A percentile compares a stretch with the other conserved stretches of the same genome.
Evolutionary conservation across 1,140 invertebrate species (phyloP).

Genomic region (Cataglyphis hispanica): DNA sequence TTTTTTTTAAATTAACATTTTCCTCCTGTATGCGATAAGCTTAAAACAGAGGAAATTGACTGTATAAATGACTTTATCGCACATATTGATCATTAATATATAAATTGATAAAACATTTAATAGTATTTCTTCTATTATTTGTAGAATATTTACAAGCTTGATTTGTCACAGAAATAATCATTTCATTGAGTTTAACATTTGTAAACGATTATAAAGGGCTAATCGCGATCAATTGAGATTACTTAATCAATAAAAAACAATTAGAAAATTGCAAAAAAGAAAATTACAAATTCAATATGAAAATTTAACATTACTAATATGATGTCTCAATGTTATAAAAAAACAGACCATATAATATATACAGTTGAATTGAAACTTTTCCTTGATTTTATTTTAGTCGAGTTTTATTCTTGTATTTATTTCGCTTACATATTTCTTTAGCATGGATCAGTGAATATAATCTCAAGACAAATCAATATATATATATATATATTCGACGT

Average conservation of each 20-base stretch:
- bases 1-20: no score
- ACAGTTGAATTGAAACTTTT: not conserved
- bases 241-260: not conserved
- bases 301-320: not conserved
- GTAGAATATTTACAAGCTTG: slow-evolving; percentile 61
- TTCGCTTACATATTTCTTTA: not conserved
- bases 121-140: slow-evolving; percentile 47
- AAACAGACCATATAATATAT: not conserved
- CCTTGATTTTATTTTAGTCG: not conserved
- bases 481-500: not conserved
- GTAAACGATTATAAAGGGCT: not conserved
- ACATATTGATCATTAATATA: slow-evolving; percentile 29
- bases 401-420: not conserved
- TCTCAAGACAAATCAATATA: not conserved
- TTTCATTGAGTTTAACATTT: slow-evolving; percentile 9
- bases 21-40: no score
- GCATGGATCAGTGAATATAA: not conserved
- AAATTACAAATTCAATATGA: slow-evolving; percentile 17
- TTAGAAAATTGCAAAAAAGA: slow-evolving; percentile 14
- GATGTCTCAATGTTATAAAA: slow-evolving; percentile 24
- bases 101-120: slow-evolving; percentile 48
- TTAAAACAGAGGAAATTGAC: no score
- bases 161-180: slow-evolving; percentile 32
- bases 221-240: not conserved
- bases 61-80: slow-evolving; percentile 40